These are phyloP conservation scores for Amphipoea oculea DNA, from an alignment of 2,888 invertebrate genomes.

Conservation along the genomic window DNA sequence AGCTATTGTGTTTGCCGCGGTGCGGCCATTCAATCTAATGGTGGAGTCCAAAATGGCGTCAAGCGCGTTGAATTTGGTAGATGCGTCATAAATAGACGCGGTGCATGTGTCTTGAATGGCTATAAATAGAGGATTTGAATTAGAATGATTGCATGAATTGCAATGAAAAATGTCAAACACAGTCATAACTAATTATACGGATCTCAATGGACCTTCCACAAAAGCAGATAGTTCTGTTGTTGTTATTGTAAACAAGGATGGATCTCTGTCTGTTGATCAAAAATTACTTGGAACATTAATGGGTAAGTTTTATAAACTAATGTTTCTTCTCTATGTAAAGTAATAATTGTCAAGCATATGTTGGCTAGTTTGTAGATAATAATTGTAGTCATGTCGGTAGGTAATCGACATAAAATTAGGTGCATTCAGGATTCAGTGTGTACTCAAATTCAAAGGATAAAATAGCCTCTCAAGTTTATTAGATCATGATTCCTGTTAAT, in stretches of 20 bases:
- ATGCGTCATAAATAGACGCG: slow-evolving; percentile 87
- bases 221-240: slow-evolving; percentile 93
- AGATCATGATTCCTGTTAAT: background rate
- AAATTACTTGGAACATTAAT: slow-evolving; percentile 94
- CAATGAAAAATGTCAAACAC: slow-evolving; percentile 89
- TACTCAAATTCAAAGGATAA: background rate
- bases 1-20: slow-evolving; percentile 42
- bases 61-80: slow-evolving; percentile 79
- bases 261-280: slow-evolving; percentile 95
- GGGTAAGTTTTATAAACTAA: slow-evolving; percentile 90
- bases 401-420: background rate
- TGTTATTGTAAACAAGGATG: slow-evolving; percentile 96
- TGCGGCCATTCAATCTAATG: slow-evolving; percentile 65
- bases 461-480: background rate
- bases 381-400: background rate
- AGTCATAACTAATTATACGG: slow-evolving; percentile 89
- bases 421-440: background rate
- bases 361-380: background rate
- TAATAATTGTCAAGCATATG: background rate
- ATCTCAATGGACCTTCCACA: slow-evolving; percentile 88
- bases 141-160: slow-evolving; percentile 78
- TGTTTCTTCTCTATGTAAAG: background rate
- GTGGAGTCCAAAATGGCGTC: slow-evolving; percentile 87
- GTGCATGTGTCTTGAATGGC: slow-evolving; percentile 83
- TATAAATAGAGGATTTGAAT: slow-evolving; percentile 86